Evolutionary conservation across 2,888 invertebrate genomes (phyloP).

Genomic region (Adineta ricciae): DNA sequence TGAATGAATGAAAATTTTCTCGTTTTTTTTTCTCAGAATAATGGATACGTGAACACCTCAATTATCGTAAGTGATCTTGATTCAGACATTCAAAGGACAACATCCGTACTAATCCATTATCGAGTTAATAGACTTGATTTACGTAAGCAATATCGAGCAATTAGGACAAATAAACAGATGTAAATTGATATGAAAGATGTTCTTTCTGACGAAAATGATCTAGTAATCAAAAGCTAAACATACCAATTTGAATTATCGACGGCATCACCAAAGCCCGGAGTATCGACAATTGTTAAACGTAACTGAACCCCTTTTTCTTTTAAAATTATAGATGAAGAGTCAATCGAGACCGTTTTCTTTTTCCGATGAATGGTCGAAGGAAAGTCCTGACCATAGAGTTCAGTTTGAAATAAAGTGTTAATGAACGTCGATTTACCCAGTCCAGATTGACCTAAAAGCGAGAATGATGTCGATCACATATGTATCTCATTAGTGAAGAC

Average conservation of each 20-base stretch:
- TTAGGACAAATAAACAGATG: not conserved
- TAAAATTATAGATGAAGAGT: slow-evolving; percentile 80
- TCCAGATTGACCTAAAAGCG: slow-evolving; percentile 63
- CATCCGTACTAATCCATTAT: not conserved
- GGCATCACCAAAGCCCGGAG: slow-evolving; percentile 96
- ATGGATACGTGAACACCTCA: not conserved
- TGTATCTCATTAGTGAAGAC: not conserved
- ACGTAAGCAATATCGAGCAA: not conserved
- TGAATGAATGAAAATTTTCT: no score
- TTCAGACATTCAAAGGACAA: not conserved
- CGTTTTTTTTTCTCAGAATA: no score
- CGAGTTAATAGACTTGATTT: not conserved
- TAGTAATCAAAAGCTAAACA: not conserved
- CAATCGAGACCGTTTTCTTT: slow-evolving; percentile 56
- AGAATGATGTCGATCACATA: not conserved
- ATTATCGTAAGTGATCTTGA: not conserved
- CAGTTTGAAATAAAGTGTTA: slow-evolving; percentile 94
- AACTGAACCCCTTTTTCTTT: slow-evolving; percentile 96
- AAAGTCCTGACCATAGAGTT: slow-evolving; percentile 74
- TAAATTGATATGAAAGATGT: not conserved
- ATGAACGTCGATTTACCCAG: slow-evolving; percentile 95
- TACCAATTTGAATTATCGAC: slow-evolving; percentile 91
- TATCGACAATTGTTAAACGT: slow-evolving; percentile 88
- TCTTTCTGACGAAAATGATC: not conserved
- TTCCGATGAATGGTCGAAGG: slow-evolving; percentile 15